A percentile compares a stretch with the other conserved stretches of the same genome.
phyloP scores from a whole-genome alignment of 2,113 vertebrate species.

The Oryzias javanicus region DNA sequence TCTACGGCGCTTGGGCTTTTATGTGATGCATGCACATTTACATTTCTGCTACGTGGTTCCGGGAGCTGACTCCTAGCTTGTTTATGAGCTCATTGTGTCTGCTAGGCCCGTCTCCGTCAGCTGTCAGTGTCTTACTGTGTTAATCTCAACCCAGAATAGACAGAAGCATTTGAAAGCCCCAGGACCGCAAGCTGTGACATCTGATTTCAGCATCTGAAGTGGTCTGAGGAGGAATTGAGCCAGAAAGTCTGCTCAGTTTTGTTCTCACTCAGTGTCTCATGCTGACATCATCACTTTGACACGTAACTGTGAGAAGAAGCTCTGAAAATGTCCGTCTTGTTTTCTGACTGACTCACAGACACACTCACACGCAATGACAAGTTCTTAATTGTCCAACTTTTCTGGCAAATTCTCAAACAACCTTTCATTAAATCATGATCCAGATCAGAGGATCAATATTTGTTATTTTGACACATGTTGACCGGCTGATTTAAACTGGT shows the following conservation, averaged over 20 bases:
- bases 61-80: too few species aligned
- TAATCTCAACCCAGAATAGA: conserved; percentile 42
- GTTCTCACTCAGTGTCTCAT: conserved; percentile 18
- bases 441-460: too few species aligned
- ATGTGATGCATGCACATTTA: too few species aligned
- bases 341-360: not conserved
- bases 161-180: conserved; percentile 16
- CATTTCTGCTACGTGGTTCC: too few species aligned
- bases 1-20: too few species aligned
- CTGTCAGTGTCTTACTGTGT: conserved; percentile 38
- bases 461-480: too few species aligned
- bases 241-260: conserved; percentile 32
- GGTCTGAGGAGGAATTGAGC: conserved; percentile 29
- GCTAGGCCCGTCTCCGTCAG: conserved; percentile 35
- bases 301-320: conserved; percentile 25
- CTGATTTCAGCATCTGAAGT: conserved; percentile 33
- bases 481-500: too few species aligned
- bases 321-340: conserved; percentile 2
- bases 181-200: conserved; percentile 55
- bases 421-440: too few species aligned
- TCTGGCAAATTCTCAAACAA: too few species aligned
- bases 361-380: not conserved
- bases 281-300: conserved; percentile 10
- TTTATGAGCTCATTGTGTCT: conserved; percentile 14
- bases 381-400: too few species aligned